phyloP scores from a whole-genome alignment of 2,888 invertebrate genomes.

The Choristoneura rosaceana region DNA sequence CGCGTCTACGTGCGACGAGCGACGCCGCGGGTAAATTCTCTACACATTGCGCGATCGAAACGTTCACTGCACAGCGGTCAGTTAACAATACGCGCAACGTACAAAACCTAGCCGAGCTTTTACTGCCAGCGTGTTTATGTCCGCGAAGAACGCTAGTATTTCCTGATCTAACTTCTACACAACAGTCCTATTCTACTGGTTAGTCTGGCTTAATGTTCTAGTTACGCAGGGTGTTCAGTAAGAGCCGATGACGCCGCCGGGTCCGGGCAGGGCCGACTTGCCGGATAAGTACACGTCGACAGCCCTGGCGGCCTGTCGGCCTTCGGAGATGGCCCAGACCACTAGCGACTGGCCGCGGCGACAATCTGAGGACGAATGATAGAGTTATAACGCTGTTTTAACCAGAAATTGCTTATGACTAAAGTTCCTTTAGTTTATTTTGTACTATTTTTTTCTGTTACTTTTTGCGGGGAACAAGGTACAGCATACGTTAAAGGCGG shows the following conservation, averaged over 20 bases:
- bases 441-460: too few relatives aligned
- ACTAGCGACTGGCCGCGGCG: constrained; percentile 99
- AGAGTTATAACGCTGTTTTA: neutral
- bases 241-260: constrained; percentile 92
- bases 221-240: constrained; percentile 52
- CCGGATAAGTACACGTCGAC: constrained; percentile 94
- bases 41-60: too few relatives aligned
- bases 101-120: too few relatives aligned
- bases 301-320: constrained; percentile 98
- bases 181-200: constrained; percentile 1
- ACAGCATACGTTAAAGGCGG: too few relatives aligned
- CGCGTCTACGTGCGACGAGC: too few relatives aligned
- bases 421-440: too few relatives aligned
- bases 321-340: constrained; percentile 99
- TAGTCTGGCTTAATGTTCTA: neutral
- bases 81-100: neutral
- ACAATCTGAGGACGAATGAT: constrained; percentile 89
- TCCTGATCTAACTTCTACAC: neutral
- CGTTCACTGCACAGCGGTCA: too few relatives aligned
- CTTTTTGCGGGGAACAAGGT: too few relatives aligned
- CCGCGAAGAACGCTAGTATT: neutral
- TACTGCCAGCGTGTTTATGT: neutral
- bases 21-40: too few relatives aligned
- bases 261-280: constrained; percentile 93
- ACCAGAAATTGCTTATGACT: too few relatives aligned